Percentiles rank a stretch among this genome's conserved stretches.
Conservation (phyloP, 2,113 vertebrate species). For the Psittacula cyanocephala region DNA sequence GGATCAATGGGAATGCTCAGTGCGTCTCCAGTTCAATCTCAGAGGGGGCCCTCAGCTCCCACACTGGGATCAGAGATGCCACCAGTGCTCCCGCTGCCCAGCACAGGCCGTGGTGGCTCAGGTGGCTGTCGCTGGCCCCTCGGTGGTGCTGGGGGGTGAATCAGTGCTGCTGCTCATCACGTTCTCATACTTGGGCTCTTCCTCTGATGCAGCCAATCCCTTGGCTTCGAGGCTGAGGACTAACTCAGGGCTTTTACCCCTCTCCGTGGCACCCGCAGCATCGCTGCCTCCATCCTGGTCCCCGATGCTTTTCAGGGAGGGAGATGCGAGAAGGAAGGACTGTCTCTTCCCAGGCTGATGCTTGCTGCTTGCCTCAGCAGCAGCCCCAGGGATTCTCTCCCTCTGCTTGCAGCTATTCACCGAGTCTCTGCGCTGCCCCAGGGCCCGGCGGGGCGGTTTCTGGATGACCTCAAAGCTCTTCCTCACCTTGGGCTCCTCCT, state of each 20-base stretch:
- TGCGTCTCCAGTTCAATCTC: neutral
- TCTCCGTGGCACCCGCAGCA: neutral
- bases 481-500: conserved; percentile 64
- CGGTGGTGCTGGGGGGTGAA: neutral
- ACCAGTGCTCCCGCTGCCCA: neutral
- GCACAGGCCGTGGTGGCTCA: neutral
- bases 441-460: conserved; percentile 83
- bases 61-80: accelerated
- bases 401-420: conserved; percentile 49
- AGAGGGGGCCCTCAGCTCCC: accelerated
- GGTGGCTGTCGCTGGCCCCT: neutral
- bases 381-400: conserved; percentile 30
- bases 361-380: neutral
- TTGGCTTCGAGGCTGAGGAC: conserved; percentile 8
- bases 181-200: conserved; percentile 90
- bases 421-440: conserved; percentile 60
- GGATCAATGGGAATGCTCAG: neutral
- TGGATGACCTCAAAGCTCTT: conserved; percentile 70
- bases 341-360: conserved; percentile 16
- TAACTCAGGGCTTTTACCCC: conserved; percentile 34
- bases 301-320: neutral
- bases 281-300: neutral
- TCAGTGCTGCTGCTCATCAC: conserved; percentile 21
- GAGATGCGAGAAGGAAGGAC: neutral
- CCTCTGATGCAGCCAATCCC: conserved; percentile 28